Percentiles rank a stretch among this genome's conserved stretches.
Evolutionary conservation across 2,797 vertebrate species (phyloP).

Genomic region (Paratrypauchen microcephalus): DNA sequence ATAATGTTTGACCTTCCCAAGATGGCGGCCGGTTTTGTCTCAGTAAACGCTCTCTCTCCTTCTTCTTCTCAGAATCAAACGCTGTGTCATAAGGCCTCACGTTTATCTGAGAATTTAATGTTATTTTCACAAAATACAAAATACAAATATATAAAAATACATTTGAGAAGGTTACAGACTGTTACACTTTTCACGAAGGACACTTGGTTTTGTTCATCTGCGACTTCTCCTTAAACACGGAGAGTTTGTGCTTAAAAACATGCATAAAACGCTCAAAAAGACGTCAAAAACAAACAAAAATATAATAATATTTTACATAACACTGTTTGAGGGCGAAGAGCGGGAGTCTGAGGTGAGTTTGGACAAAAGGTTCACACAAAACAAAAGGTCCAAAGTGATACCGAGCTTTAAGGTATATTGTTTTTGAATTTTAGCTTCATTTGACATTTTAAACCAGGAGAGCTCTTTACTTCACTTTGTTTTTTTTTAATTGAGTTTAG

Average conservation of each 20-base stretch:
- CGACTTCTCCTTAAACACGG: background rate
- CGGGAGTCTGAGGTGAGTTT: background rate
- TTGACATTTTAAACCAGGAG: too few species aligned
- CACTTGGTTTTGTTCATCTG: constrained; percentile 51
- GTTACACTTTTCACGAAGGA: constrained; percentile 48
- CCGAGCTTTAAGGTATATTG: too few species aligned
- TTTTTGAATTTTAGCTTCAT: too few species aligned
- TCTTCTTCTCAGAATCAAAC: background rate
- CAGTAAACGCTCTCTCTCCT: background rate
- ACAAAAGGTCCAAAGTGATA: background rate
- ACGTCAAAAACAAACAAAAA: background rate
- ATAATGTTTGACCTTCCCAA: background rate
- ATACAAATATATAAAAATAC: constrained; percentile 83
- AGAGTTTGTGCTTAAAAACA: constrained; percentile 1
- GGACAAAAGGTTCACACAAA: background rate
- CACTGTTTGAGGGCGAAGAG: background rate
- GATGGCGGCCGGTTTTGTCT: background rate
- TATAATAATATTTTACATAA: background rate
- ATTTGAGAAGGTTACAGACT: constrained; percentile 80
- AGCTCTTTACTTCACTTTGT: too few species aligned
- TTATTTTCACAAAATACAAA: constrained; percentile 80
- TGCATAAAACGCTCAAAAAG: background rate
- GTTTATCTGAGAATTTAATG: constrained; percentile 80
- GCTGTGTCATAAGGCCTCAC: background rate
- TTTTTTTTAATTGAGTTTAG: too few species aligned